Conservation (phyloP, 2,113 vertebrate species). For the Cyprinodon variegatus region DNA sequence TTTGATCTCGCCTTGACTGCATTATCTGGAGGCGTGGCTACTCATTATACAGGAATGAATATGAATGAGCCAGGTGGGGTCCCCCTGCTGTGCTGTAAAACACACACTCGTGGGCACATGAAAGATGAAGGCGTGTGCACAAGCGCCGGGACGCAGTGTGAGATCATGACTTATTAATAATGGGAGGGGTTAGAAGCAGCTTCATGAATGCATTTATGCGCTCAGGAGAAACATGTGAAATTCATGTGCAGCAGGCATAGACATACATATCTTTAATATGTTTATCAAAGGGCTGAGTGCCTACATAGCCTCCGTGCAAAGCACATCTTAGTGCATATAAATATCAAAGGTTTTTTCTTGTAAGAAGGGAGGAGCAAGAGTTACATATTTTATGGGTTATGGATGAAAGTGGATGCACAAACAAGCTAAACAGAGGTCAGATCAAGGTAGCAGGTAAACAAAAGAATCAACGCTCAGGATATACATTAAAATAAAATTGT, state of each 20-base stretch:
- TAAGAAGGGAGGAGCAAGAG: conserved; percentile 37
- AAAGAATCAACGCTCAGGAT: conserved; percentile 6
- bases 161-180: conserved; percentile 78
- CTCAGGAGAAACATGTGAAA: conserved; percentile 60
- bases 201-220: conserved; percentile 75
- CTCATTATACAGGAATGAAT: conserved; percentile 72
- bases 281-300: conserved; percentile 73
- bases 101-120: conserved; percentile 68
- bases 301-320: conserved; percentile 59
- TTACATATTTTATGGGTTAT: conserved; percentile 63
- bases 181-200: conserved; percentile 69
- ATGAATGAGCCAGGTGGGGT: conserved; percentile 72
- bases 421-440: conserved; percentile 36
- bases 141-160: conserved; percentile 53
- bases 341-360: conserved; percentile 67
- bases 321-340: conserved; percentile 53
- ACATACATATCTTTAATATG: conserved; percentile 70
- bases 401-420: conserved; percentile 41
- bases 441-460: conserved; percentile 22
- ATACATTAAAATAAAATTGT: conserved; percentile 23
- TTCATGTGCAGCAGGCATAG: conserved; percentile 55
- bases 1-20: conserved; percentile 72
- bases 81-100: conserved; percentile 50
- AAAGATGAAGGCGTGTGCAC: conserved; percentile 51
- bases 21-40: conserved; percentile 60